A percentile compares a stretch with the other conserved stretches of the same genome.
Evolutionary conservation across 2,888 invertebrate genomes (phyloP).

Genomic region (Agonopterix heracliana): DNA sequence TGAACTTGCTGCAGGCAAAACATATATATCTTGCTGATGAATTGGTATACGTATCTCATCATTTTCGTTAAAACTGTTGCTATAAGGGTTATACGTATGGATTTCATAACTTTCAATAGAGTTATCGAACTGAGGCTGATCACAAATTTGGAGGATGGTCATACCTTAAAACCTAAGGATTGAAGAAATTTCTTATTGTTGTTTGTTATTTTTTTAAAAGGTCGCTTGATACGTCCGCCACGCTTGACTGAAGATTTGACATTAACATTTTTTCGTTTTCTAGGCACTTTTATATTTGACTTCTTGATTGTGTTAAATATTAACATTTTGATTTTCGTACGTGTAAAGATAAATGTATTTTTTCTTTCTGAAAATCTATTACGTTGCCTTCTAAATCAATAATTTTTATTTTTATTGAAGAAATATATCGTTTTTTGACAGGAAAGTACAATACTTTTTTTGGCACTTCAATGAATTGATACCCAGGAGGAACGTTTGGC

Average conservation of each 20-base stretch:
- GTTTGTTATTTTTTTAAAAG: slow-evolving; percentile 2
- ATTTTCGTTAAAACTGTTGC: slow-evolving; percentile 10
- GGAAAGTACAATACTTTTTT: slow-evolving; percentile 13
- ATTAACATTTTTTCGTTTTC: neutral
- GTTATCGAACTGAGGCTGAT: slow-evolving; percentile 8
- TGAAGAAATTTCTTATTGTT: slow-evolving; percentile 11
- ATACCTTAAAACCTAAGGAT: slow-evolving; percentile 14
- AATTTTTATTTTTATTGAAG: slow-evolving; percentile 8
- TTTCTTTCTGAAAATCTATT: slow-evolving; percentile 8
- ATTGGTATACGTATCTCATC: slow-evolving; percentile 19
- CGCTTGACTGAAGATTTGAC: too few species aligned
- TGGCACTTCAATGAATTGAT: slow-evolving; percentile 7
- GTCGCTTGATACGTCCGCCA: too few species aligned
- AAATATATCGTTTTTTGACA: slow-evolving; percentile 8
- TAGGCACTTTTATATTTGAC: neutral
- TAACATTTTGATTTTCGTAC: slow-evolving; percentile 3
- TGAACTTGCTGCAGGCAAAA: slow-evolving; percentile 17
- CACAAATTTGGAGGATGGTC: slow-evolving; percentile 8
- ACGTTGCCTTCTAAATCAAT: slow-evolving; percentile 7
- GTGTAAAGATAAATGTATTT: slow-evolving; percentile 2
- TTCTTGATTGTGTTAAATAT: slow-evolving; percentile 1
- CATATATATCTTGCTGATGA: slow-evolving; percentile 17
- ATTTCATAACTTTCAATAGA: slow-evolving; percentile 16
- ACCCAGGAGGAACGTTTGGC: slow-evolving; percentile 5
- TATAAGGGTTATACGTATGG: slow-evolving; percentile 14